Evolutionary conservation across 2,797 vertebrate species (phyloP).

Genomic region (Acanthurus leucopareius): DNA sequence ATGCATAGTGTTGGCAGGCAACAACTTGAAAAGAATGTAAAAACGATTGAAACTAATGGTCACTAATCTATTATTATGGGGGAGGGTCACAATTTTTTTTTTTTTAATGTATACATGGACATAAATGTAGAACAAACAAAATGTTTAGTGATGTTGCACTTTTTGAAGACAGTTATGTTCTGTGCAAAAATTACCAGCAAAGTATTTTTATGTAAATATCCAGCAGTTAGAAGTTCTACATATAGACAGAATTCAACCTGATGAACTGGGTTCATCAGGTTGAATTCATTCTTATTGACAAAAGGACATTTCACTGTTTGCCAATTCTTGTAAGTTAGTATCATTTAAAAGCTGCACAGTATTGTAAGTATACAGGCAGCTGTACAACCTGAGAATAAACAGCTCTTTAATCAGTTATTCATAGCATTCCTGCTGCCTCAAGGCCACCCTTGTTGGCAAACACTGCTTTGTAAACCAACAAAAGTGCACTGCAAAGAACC

Average conservation of each 20-base stretch:
- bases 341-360: slow-evolving; percentile 31
- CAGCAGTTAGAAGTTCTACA: neutral
- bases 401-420: slow-evolving; percentile 70
- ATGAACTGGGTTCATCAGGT: neutral
- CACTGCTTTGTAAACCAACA: slow-evolving; percentile 65
- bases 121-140: too few relatives aligned
- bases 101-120: too few relatives aligned
- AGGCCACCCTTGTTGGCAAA: slow-evolving; percentile 67
- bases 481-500: slow-evolving; percentile 59
- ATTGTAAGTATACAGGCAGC: slow-evolving; percentile 38
- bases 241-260: neutral
- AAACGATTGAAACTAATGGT: neutral
- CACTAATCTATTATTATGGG: too few relatives aligned
- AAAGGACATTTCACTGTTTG: neutral
- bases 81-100: too few relatives aligned
- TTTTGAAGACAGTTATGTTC: too few relatives aligned
- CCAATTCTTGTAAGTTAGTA: slow-evolving; percentile 21
- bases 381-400: slow-evolving; percentile 53
- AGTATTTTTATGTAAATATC: too few relatives aligned
- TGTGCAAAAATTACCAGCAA: too few relatives aligned
- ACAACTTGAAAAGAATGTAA: neutral
- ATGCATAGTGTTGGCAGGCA: neutral
- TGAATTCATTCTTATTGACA: slow-evolving; percentile 13
- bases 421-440: slow-evolving; percentile 57
- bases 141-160: too few relatives aligned